A percentile compares a stretch with the other conserved stretches of the same genome.
phyloP scores from a whole-genome alignment of 2,113 vertebrate species.

The Panthera uncia region DNA sequence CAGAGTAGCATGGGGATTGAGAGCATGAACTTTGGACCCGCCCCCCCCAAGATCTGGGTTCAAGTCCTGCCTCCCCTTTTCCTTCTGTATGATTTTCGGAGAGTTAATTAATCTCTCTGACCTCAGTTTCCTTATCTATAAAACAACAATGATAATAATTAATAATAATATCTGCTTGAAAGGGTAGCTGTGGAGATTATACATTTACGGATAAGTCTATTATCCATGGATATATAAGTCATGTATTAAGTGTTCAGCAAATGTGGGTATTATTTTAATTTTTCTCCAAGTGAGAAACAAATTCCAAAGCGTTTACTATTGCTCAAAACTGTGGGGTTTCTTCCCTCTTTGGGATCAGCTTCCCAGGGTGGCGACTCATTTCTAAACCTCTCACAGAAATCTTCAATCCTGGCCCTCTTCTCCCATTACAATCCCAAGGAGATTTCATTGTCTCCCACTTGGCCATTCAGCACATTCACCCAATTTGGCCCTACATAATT shows the following conservation, averaged over 20 bases:
- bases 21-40: background rate
- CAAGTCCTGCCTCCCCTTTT: background rate
- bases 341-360: background rate
- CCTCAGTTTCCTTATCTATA: slow-evolving; percentile 2
- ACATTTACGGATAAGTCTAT: background rate
- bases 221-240: background rate
- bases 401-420: background rate
- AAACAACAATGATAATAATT: background rate
- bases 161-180: background rate
- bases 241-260: background rate
- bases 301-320: background rate
- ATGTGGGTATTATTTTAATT: background rate
- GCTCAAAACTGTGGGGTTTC: background rate
- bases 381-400: background rate
- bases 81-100: background rate
- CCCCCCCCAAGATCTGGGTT: background rate
- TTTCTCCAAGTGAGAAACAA: background rate
- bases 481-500: background rate
- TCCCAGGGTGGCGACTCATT: background rate
- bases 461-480: background rate
- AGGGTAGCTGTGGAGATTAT: background rate
- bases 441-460: background rate
- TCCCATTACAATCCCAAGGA: background rate
- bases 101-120: background rate
- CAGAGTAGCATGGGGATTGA: background rate